A percentile compares a stretch with the other conserved stretches of the same genome.
Conservation (phyloP, 1,140 invertebrate species). For the Magallana ariakensis region DNA sequence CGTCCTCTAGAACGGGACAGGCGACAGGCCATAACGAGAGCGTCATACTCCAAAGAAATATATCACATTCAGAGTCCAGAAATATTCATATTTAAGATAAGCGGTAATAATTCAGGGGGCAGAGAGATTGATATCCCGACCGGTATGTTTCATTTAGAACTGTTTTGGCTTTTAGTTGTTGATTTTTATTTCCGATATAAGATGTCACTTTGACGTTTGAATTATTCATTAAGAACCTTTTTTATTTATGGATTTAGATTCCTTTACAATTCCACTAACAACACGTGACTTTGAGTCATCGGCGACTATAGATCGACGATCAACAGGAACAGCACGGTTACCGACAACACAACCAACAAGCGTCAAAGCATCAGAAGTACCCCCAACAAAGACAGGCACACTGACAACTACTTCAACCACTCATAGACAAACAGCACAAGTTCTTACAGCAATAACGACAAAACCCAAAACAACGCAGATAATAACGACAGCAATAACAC, state of each 20-base stretch:
- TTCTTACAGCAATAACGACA: slow-evolving; percentile 11
- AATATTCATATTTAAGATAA: background rate
- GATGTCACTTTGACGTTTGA: no score
- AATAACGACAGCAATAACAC: background rate
- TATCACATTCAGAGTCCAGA: slow-evolving; percentile 42
- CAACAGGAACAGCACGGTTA: no score
- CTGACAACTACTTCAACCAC: background rate
- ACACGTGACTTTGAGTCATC: background rate
- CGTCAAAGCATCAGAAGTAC: no score
- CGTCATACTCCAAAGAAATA: background rate
- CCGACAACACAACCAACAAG: no score
- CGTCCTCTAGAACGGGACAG: background rate
- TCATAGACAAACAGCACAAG: background rate
- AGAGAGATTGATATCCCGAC: background rate
- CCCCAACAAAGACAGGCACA: background rate
- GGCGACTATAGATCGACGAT: background rate
- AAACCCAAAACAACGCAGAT: background rate
- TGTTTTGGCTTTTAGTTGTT: background rate
- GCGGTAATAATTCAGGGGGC: background rate
- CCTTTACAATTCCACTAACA: background rate
- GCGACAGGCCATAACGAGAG: slow-evolving; percentile 40
- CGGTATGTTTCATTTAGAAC: slow-evolving; percentile 14
- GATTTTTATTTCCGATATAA: no score
- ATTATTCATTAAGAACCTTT: no score
- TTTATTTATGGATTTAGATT: background rate